These are phyloP conservation scores for Brevipalpus yothersi DNA, from an alignment of 1,140 invertebrate species.

Conservation along the genomic window DNA sequence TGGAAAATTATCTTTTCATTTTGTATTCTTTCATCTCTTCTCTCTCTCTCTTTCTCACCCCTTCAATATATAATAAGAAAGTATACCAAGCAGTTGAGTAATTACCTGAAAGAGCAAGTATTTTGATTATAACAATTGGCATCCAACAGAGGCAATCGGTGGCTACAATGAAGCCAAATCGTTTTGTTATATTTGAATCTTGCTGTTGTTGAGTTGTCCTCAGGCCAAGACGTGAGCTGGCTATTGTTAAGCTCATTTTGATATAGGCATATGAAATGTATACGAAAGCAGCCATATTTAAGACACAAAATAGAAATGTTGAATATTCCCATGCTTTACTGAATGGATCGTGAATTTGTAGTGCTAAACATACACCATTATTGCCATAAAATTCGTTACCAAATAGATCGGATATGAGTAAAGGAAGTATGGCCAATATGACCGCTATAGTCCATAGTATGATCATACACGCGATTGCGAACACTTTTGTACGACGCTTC, in stretches of 20 bases:
- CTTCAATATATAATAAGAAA: too few species aligned
- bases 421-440: conserved; percentile 11
- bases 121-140: conserved; percentile 11
- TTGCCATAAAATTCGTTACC: conserved; percentile 16
- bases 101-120: conserved; percentile 13
- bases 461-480: conserved; percentile 5
- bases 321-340: conserved; percentile 23
- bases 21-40: too few species aligned
- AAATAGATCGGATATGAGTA: conserved; percentile 7
- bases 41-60: too few species aligned
- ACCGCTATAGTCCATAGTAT: conserved; percentile 12
- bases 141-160: conserved; percentile 42
- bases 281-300: conserved; percentile 21
- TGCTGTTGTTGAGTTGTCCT: conserved; percentile 26
- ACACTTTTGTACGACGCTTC: conserved; percentile 14
- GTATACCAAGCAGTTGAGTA: too few species aligned
- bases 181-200: conserved; percentile 36
- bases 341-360: conserved; percentile 19
- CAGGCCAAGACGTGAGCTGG: conserved; percentile 30
- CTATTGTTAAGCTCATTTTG: conserved; percentile 25
- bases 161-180: conserved; percentile 47
- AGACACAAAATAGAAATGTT: conserved; percentile 19
- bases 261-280: conserved; percentile 35
- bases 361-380: conserved; percentile 21
- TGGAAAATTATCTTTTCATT: too few species aligned